A percentile compares a stretch with the other conserved stretches of the same genome.
These are phyloP conservation scores for Lophura nycthemera DNA, from an alignment of 2,113 vertebrate species.

Conservation along the genomic window DNA sequence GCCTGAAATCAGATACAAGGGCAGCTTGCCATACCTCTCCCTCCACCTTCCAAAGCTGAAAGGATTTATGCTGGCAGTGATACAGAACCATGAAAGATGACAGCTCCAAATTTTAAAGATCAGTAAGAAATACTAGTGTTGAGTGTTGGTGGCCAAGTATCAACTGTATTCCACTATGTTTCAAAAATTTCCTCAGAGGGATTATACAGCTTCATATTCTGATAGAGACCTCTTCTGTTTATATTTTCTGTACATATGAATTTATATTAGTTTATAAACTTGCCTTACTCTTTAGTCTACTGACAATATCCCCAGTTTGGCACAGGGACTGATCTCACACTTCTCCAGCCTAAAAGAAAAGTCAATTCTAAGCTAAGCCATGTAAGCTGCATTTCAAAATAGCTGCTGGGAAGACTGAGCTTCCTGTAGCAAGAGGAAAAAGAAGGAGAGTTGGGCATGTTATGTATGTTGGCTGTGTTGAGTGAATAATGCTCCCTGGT, in stretches of 20 bases:
- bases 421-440: constrained; percentile 11
- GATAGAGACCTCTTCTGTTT: neutral
- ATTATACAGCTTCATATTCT: neutral
- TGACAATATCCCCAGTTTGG: neutral
- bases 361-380: neutral
- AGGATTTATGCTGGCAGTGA: neutral
- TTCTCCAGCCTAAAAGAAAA: neutral
- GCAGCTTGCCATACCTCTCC: neutral
- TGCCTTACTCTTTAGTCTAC: neutral
- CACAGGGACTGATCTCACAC: neutral
- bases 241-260: neutral
- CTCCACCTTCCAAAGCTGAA: neutral
- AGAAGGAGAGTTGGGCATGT: neutral
- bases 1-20: neutral
- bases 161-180: neutral
- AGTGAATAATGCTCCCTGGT: neutral
- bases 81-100: neutral
- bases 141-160: neutral
- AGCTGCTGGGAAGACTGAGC: neutral
- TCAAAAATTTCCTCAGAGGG: neutral
- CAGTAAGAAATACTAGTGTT: neutral
- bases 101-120: neutral
- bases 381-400: neutral
- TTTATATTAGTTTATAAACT: neutral
- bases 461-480: neutral